Evolutionary conservation across 1,140 invertebrate species (phyloP), one percentile per base, ranked within the genome.

Genomic region (Drosophila mayri): DNA sequence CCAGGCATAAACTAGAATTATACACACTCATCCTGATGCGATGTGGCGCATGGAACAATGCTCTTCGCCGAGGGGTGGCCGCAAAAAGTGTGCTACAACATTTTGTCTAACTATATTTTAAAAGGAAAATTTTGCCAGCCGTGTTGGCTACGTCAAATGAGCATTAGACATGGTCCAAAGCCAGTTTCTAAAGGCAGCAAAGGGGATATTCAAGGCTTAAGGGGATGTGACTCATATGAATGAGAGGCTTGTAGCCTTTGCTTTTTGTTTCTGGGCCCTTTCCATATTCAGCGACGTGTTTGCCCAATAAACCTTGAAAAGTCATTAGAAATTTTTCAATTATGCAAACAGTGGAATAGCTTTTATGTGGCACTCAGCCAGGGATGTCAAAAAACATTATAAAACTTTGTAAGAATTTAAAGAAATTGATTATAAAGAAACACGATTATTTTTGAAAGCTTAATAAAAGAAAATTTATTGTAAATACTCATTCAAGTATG

Each of bases 241-340:
- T 47, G 38, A 10, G 25, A 22, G 46, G 46, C 12, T n/a, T 41
- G 46, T 43, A 22, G 50, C 32, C 50, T 20, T 20, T 54, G 57
- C 46, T 41, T 58, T 66, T 58, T 78, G 40, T 61, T 61, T 46
- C 20, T 41, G 28, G 54, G 3, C 30, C 16, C 32, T 35, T 62
- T 66, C 20, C 30, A 35, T 20, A 52, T 68, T 20, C 66, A 30
- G 37, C 28, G 59, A 79, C 57, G 74, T 87, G 67, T 84, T 80
- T 87, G 76, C 64, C 68, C 80, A 84, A 77, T 90, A 87, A 87
- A 84, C 80, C 81, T 84, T 74, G 60, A 76, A 84, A 90, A 84
- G 67, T 75, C 85, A 84, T 87, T 88, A 80, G 84, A 81, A 80
- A 84, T 65, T 78, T 70, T 84, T 88, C 85, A 87, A 84, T 87